Conservation (phyloP, 2,797 vertebrate genomes). For the Acipenser ruthenus region DNA sequence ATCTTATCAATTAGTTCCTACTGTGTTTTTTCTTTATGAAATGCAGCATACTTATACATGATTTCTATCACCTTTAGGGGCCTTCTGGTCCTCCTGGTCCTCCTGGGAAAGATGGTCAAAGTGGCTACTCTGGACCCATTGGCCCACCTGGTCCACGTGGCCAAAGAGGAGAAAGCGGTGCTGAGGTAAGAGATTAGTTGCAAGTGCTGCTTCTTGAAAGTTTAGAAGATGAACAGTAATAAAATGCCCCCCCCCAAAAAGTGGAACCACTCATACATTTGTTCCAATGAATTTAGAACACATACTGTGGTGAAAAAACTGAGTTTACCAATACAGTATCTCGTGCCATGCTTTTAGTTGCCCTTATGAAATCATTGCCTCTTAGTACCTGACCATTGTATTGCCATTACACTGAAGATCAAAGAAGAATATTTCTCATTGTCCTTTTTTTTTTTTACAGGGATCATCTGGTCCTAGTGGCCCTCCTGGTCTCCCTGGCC, state of each 20-base stretch:
- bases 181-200: conserved; percentile 55
- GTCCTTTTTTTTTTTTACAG: conserved; percentile 38
- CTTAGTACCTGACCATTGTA: not conserved
- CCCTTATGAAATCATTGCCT: too few species aligned
- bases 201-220: too few species aligned
- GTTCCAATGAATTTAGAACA: too few species aligned
- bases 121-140: conserved; percentile 75
- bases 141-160: conserved; percentile 83
- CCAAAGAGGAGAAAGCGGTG: conserved; percentile 70
- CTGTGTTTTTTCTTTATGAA: too few species aligned
- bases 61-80: conserved; percentile 53
- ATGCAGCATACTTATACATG: too few species aligned
- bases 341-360: too few species aligned
- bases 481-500: conserved; percentile 71
- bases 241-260: not conserved
- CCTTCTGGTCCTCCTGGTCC: conserved; percentile 77
- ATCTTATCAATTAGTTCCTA: too few species aligned
- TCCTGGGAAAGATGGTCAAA: conserved; percentile 78
- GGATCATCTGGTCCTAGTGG: conserved; percentile 75
- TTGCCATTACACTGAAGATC: not conserved
- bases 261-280: too few species aligned
- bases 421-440: too few species aligned
- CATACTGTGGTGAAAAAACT: too few species aligned
- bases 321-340: too few species aligned
- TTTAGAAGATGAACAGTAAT: too few species aligned